These are phyloP conservation scores for cat (Felis catus) DNA, from an alignment of 2,113 vertebrate genomes.

Conservation along the genomic window F.catus_Fca126_mat1.0 CM031415.1:98976501-98977000, in stretches of 20 bases:
- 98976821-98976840: not conserved
- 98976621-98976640: not conserved
- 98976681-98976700: not conserved
- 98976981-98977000: not conserved
- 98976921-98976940: not conserved
- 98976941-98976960: not conserved
- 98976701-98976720: not conserved
- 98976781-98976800: not conserved
- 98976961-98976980: not conserved
- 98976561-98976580: not conserved
- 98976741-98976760: not conserved
- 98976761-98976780: not conserved
- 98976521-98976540: constrained; percentile 98
- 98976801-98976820: not conserved
- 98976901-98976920: not conserved
- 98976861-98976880: not conserved
- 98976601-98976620: not conserved
- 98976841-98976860: not conserved
- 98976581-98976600: not conserved
- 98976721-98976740: not conserved
- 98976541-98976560: constrained; percentile 55
- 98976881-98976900: not conserved
- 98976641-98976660: not conserved
- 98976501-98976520: constrained; percentile 97
- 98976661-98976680: not conserved